phyloP scores from a whole-genome alignment of 2,797 vertebrate species.

The Coregonus sp. region DNA sequence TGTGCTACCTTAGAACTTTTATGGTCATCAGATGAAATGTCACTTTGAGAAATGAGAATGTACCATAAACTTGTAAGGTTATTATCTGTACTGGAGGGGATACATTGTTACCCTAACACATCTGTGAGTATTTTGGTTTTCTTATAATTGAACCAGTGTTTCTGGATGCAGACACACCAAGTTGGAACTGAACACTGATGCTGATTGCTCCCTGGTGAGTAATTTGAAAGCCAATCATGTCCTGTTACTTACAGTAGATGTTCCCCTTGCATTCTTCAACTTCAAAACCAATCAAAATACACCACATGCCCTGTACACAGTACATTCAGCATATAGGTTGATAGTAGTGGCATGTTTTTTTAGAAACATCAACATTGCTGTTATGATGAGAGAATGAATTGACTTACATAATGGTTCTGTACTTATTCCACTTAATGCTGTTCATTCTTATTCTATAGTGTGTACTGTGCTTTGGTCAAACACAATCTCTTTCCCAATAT shows the following conservation, averaged over 20 bases:
- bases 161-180: conserved; percentile 23
- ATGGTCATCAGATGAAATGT: conserved; percentile 38
- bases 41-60: too few species aligned
- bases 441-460: not conserved
- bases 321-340: too few species aligned
- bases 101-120: too few species aligned
- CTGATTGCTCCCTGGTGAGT: conserved; percentile 29
- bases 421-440: not conserved
- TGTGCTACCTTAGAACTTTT: conserved; percentile 48
- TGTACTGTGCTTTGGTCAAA: not conserved
- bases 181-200: conserved; percentile 36
- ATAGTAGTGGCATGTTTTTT: not conserved
- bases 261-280: not conserved
- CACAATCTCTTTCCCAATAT: not conserved
- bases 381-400: not conserved
- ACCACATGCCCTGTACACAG: too few species aligned
- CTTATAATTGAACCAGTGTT: conserved; percentile 32
- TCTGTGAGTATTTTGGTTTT: conserved; percentile 21
- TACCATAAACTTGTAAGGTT: too few species aligned
- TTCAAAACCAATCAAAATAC: not conserved
- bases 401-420: not conserved
- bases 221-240: conserved; percentile 29
- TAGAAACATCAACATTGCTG: not conserved
- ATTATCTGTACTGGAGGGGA: too few species aligned
- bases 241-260: conserved; percentile 20